phyloP scores from a whole-genome alignment of 2,888 invertebrate genomes.

The Clitarchus hookeri region DNA sequence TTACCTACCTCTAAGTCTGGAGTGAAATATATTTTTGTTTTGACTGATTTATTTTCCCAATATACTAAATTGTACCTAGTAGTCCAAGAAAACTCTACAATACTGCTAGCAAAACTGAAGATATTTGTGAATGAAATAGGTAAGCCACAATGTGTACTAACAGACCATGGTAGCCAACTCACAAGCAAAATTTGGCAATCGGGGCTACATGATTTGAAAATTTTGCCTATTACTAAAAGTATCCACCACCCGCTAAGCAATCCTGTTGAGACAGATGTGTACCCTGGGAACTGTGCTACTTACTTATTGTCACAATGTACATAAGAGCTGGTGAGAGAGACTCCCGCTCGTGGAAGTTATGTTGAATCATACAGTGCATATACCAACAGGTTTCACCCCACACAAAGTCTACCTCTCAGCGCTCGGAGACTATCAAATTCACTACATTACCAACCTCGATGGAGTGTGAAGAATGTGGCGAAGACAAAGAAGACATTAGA shows the following conservation, averaged over 20 bases:
- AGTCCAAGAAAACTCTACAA: neutral
- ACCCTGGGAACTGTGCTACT: neutral
- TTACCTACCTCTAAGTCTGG: neutral
- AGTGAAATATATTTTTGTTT: neutral
- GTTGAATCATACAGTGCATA: too few species aligned
- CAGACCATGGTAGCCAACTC: neutral
- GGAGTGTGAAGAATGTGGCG: too few species aligned
- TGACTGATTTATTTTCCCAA: neutral
- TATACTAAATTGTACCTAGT: neutral
- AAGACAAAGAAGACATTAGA: too few species aligned
- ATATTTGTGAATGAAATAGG: neutral
- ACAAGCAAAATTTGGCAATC: neutral
- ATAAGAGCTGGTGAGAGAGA: neutral
- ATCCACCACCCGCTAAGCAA: neutral
- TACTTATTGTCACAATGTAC: neutral
- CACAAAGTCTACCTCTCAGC: too few species aligned
- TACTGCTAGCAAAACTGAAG: neutral
- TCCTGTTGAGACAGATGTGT: neutral
- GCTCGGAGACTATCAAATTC: too few species aligned
- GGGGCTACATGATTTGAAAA: neutral
- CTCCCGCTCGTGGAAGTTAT: neutral
- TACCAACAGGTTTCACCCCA: too few species aligned
- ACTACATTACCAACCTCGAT: too few species aligned
- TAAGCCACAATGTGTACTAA: neutral
- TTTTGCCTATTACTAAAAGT: neutral